These are phyloP conservation scores for Agriopis aurantiaria DNA, from an alignment of 2,888 invertebrate species.

Conservation along the genomic window DNA sequence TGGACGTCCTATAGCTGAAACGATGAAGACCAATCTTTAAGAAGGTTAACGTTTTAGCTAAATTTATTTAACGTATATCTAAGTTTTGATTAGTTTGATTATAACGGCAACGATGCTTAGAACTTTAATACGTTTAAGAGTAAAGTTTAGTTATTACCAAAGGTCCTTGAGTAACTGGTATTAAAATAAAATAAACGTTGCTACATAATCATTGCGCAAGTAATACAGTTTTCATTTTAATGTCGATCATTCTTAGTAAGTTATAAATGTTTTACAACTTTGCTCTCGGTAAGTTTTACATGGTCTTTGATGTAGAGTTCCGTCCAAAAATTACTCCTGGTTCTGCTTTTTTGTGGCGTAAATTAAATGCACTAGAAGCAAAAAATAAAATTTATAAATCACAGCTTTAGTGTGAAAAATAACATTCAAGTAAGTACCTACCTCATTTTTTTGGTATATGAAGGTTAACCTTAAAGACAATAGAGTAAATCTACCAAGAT, in stretches of 20 bases:
- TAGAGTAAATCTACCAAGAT: too few species aligned
- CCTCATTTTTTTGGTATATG: too few species aligned
- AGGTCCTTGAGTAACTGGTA: neutral
- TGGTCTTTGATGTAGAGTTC: neutral
- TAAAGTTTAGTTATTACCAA: neutral
- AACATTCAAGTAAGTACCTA: too few species aligned
- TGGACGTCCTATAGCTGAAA: too few species aligned
- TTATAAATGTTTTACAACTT: constrained; percentile 2
- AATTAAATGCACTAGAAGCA: too few species aligned
- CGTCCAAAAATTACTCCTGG: constrained; percentile 3
- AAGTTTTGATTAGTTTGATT: neutral
- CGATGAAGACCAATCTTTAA: too few species aligned
- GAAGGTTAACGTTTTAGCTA: too few species aligned
- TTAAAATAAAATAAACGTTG: neutral
- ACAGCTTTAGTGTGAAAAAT: too few species aligned
- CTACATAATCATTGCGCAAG: constrained; percentile 34
- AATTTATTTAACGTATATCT: too few species aligned
- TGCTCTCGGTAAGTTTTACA: neutral
- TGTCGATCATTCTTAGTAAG: constrained; percentile 37
- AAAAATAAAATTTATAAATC: too few species aligned
- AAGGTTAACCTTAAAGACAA: too few species aligned
- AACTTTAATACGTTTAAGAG: neutral
- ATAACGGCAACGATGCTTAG: neutral
- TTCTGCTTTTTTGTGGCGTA: neutral
- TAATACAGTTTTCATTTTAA: constrained; percentile 52